These are phyloP conservation scores for Colistium nudipinnis DNA, from an alignment of 2,113 vertebrate genomes.

Conservation along the genomic window DNA sequence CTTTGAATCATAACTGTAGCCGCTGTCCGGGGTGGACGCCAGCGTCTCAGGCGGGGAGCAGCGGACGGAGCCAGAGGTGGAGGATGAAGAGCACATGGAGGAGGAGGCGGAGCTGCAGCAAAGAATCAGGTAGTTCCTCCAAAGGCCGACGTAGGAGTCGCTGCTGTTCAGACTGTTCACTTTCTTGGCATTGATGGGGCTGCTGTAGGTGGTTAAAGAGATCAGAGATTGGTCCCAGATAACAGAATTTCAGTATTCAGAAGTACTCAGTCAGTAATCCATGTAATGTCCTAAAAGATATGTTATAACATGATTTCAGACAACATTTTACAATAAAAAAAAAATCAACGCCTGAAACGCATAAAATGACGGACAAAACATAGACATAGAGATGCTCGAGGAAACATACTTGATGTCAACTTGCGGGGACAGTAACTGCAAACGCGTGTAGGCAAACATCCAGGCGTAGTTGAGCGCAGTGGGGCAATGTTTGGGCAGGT, in stretches of 20 bases:
- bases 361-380: neutral
- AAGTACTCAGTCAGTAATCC: neutral
- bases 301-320: neutral
- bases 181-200: slow-evolving; percentile 99
- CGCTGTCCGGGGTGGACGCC: slow-evolving; percentile 98
- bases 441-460: slow-evolving; percentile 95
- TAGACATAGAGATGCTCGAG: neutral
- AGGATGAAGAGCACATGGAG: slow-evolving; percentile 90
- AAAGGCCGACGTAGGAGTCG: slow-evolving; percentile 95
- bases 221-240: neutral
- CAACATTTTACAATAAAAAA: neutral
- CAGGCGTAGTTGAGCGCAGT: slow-evolving; percentile 97
- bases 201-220: slow-evolving; percentile 77
- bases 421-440: slow-evolving; percentile 95
- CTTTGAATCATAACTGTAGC: slow-evolving; percentile 96
- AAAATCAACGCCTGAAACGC: neutral
- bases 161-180: slow-evolving; percentile 89
- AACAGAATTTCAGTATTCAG: neutral
- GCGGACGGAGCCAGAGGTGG: slow-evolving; percentile 90
- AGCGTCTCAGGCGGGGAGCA: slow-evolving; percentile 98
- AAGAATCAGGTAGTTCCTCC: slow-evolving; percentile 98
- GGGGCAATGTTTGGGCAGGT: slow-evolving; percentile 95
- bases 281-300: neutral
- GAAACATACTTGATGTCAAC: slow-evolving; percentile 95
- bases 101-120: slow-evolving; percentile 94